These are phyloP conservation scores for Ophion ellenae DNA, from an alignment of 2,888 invertebrate species.

Conservation along the genomic window DNA sequence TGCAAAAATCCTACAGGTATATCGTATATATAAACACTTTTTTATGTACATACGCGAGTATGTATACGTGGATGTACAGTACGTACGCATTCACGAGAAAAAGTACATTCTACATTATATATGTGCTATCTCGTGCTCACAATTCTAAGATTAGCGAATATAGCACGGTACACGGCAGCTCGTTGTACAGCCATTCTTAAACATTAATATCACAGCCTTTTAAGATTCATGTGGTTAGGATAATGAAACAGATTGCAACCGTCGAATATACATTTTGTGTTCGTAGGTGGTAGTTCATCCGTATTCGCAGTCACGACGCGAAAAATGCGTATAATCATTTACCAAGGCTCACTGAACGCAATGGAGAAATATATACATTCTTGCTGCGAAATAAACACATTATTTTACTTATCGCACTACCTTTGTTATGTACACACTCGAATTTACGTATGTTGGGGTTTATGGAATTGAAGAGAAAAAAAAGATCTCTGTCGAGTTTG, in stretches of 20 bases:
- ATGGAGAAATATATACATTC: not conserved
- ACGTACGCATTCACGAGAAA: constrained; percentile 44
- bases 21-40: constrained; percentile 7
- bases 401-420: not conserved
- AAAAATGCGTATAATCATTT: constrained; percentile 30
- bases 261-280: constrained; percentile 30
- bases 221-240: constrained; percentile 46
- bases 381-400: not conserved
- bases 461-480: not conserved
- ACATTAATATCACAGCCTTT: constrained; percentile 69
- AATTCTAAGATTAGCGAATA: constrained; percentile 11
- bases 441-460: not conserved
- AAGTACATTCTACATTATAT: constrained; percentile 31
- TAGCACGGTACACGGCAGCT: constrained; percentile 19
- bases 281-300: constrained; percentile 17
- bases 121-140: constrained; percentile 21
- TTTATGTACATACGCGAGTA: not conserved
- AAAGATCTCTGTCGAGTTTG: not conserved
- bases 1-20: constrained; percentile 22
- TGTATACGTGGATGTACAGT: constrained; percentile 1
- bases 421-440: not conserved
- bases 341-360: not conserved
- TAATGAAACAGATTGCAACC: constrained; percentile 27
- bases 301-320: constrained; percentile 44
- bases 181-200: constrained; percentile 38